Conservation (phyloP, 2,797 vertebrate species). For the Eupleurogrammus muticus region DNA sequence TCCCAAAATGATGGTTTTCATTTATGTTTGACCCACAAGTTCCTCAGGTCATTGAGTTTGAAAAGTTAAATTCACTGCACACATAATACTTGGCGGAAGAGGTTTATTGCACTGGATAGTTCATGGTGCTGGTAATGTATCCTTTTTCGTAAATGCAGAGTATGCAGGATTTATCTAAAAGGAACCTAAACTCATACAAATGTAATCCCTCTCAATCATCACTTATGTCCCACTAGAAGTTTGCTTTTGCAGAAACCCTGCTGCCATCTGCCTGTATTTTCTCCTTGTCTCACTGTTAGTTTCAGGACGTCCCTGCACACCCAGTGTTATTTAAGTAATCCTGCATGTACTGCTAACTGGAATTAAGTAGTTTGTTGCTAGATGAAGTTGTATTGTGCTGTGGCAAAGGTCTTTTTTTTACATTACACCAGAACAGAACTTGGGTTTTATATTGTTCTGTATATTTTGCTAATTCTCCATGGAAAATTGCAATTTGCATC, state of each 20-base stretch:
- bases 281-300: too few relatives aligned
- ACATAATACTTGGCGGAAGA: not conserved
- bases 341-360: too few relatives aligned
- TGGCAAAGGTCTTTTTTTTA: too few relatives aligned
- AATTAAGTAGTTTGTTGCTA: not conserved
- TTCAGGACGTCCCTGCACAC: too few relatives aligned
- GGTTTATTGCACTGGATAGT: not conserved
- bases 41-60: not conserved
- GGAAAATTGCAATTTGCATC: slow-evolving; percentile 30
- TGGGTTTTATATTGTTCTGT: not conserved
- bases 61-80: not conserved
- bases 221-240: too few relatives aligned
- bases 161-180: not conserved
- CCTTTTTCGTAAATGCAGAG: not conserved
- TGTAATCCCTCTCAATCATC: too few relatives aligned
- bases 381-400: not conserved
- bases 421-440: not conserved
- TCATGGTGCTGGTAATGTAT: not conserved
- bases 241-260: too few relatives aligned
- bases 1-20: not conserved
- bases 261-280: too few relatives aligned
- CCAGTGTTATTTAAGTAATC: too few relatives aligned
- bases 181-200: too few relatives aligned
- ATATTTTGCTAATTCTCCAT: slow-evolving; percentile 15
- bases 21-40: not conserved